A percentile compares a stretch with the other conserved stretches of the same genome.
These are phyloP conservation scores for Acanthurus tractus DNA, from an alignment of 2,797 vertebrate species.

Conservation along the genomic window DNA sequence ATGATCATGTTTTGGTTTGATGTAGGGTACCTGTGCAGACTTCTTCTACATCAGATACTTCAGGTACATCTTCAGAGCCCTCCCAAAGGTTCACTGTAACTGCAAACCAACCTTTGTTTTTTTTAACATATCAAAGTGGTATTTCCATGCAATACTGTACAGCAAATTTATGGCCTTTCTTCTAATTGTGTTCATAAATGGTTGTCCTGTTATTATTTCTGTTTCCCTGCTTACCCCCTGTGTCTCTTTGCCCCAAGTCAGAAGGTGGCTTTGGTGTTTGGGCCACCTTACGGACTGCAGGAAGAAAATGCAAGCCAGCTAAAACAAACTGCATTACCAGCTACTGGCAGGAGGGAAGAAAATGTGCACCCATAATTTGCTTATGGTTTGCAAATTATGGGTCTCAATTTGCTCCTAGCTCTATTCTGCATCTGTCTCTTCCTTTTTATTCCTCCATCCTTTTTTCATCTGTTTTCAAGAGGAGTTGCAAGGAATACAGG, in stretches of 20 bases:
- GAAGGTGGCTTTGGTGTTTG: constrained; percentile 37
- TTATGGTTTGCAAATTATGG: constrained; percentile 70
- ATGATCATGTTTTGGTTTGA: neutral
- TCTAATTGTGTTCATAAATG: neutral
- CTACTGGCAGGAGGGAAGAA: constrained; percentile 54
- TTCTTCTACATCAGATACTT: neutral
- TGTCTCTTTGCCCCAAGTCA: constrained; percentile 34
- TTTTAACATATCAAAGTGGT: neutral
- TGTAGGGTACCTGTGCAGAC: neutral
- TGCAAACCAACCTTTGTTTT: constrained; percentile 4
- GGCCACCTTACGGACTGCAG: constrained; percentile 38
- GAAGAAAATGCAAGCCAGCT: constrained; percentile 50
- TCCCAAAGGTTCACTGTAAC: neutral
- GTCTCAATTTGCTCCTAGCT: constrained; percentile 61
- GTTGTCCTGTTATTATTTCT: neutral
- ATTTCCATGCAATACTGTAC: constrained; percentile 3
- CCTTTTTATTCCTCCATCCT: constrained; percentile 20
- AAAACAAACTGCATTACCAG: constrained; percentile 61
- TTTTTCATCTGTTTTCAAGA: constrained; percentile 48
- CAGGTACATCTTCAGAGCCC: neutral
- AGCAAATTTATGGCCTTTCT: neutral
- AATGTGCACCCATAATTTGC: constrained; percentile 64
- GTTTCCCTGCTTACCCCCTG: constrained; percentile 1
- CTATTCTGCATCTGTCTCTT: constrained; percentile 56
- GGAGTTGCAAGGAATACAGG: constrained; percentile 60